A percentile compares a stretch with the other conserved stretches of the same genome.
phyloP scores from a whole-genome alignment of 2,888 invertebrate species.

The Dastarcus helophoroides region DNA sequence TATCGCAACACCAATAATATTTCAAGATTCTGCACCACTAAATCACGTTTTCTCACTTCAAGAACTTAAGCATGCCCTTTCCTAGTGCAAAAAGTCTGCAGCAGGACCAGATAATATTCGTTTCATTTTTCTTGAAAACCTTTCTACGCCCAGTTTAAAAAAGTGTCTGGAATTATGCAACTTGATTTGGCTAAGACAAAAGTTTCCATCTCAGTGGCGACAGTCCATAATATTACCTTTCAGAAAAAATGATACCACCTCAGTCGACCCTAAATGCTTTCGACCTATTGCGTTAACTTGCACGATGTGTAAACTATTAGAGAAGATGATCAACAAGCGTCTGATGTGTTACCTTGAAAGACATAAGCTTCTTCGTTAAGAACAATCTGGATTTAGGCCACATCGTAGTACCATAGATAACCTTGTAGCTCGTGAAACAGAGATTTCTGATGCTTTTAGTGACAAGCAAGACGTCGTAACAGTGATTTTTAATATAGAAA shows the following conservation, averaged over 20 bases:
- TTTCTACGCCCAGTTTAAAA: background rate
- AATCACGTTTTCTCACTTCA: conserved; percentile 4
- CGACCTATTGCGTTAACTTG: conserved; percentile 9
- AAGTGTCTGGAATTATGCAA: conserved; percentile 6
- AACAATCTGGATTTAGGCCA: conserved; percentile 14
- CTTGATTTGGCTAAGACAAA: conserved; percentile 6
- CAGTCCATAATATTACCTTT: conserved; percentile 7
- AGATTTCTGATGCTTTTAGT: conserved; percentile 11
- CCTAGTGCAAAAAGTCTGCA: conserved; percentile 3
- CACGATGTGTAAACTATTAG: conserved; percentile 7
- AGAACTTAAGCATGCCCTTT: conserved; percentile 3
- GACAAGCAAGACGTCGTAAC: conserved; percentile 13
- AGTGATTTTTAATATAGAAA: conserved; percentile 14
- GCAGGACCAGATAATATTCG: conserved; percentile 6
- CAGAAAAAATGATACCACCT: conserved; percentile 2
- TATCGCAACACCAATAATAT: no score
- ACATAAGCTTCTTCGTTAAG: conserved; percentile 9
- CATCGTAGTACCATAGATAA: conserved; percentile 13
- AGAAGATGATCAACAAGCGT: conserved; percentile 8
- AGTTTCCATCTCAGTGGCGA: conserved; percentile 7
- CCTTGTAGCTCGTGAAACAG: conserved; percentile 11
- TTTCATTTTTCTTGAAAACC: conserved; percentile 5
- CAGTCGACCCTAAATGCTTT: conserved; percentile 2
- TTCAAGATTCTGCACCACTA: background rate
- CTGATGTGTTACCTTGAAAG: conserved; percentile 11